Conservation (phyloP, 2,113 vertebrate species). For the Epinephelus fuscoguttatus region DNA sequence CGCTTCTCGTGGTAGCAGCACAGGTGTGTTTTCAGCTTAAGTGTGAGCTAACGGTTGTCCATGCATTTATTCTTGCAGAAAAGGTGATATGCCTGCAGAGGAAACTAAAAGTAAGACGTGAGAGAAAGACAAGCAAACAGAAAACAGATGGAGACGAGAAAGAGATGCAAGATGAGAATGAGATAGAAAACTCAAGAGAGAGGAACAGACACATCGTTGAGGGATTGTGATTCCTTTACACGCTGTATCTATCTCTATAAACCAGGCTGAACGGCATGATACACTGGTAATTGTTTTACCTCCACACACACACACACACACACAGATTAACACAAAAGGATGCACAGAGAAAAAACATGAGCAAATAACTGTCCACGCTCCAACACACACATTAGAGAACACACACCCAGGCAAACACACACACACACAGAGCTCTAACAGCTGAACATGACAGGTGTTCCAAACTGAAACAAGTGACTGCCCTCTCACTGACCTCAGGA, state of each 20-base stretch:
- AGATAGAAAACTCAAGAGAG: not conserved
- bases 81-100: not conserved
- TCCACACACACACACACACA: conserved; percentile 13
- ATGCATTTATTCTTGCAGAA: not conserved
- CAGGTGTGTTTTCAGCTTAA: no score
- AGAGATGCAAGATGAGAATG: not conserved
- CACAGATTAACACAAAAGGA: not conserved
- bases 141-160: not conserved
- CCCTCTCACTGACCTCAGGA: conserved; percentile 58
- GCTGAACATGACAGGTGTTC: conserved; percentile 69
- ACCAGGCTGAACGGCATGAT: not conserved
- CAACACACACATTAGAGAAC: not conserved
- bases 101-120: not conserved
- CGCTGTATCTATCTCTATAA: not conserved
- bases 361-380: not conserved
- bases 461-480: conserved; percentile 49
- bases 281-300: conserved; percentile 2
- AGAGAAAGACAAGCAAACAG: not conserved
- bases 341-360: not conserved
- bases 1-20: no score
- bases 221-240: conserved; percentile 1
- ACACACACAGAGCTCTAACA: conserved; percentile 15
- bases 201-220: not conserved
- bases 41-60: no score
- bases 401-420: not conserved